A percentile compares a stretch with the other conserved stretches of the same genome.
These are phyloP conservation scores for Idaea straminata DNA, from an alignment of 2,888 invertebrate genomes.

Conservation along the genomic window DNA sequence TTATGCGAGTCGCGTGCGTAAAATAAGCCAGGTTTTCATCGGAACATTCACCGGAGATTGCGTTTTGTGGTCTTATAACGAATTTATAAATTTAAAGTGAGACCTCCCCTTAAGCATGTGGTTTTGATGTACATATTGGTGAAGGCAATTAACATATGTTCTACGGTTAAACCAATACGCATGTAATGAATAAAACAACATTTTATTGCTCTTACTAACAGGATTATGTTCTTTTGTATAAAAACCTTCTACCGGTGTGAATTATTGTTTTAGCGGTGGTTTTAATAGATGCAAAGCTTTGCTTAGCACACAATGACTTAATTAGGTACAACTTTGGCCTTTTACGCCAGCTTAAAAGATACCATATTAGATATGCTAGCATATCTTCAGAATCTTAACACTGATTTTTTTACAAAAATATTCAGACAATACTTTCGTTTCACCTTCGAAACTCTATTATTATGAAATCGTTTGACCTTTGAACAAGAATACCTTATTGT, in stretches of 20 bases:
- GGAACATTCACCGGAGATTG: conserved; percentile 47
- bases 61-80: conserved; percentile 38
- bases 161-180: not conserved
- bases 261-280: no score
- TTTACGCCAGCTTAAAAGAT: no score
- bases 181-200: not conserved
- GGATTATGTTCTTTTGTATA: not conserved
- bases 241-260: not conserved
- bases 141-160: conserved; percentile 19
- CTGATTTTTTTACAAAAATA: not conserved
- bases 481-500: conserved; percentile 9
- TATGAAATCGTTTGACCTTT: not conserved
- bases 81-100: conserved; percentile 46
- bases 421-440: not conserved
- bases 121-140: conserved; percentile 11
- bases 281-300: no score
- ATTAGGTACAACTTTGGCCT: no score
- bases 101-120: conserved; percentile 24
- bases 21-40: conserved; percentile 52
- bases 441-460: not conserved
- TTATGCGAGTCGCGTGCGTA: conserved; percentile 69
- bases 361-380: no score
- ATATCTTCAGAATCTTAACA: not conserved
- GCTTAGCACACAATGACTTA: no score
- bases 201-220: not conserved